phyloP scores from a whole-genome alignment of 2,797 vertebrate genomes.

The Lacerta agilis region DNA sequence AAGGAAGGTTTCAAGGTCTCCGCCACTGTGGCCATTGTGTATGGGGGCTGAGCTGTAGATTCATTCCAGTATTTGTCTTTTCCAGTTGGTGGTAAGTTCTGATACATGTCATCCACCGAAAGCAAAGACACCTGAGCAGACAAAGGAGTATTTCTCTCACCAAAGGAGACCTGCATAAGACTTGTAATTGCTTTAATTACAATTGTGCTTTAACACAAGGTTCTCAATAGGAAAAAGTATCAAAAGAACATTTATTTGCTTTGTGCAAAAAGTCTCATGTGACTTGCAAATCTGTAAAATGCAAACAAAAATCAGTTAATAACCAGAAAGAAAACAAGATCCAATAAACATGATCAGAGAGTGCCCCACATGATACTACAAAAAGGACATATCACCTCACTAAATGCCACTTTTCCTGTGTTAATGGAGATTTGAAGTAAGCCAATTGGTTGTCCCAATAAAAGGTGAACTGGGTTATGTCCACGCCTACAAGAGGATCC shows the following conservation, averaged over 20 bases:
- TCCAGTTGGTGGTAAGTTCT: constrained; percentile 81
- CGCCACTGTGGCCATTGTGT: constrained; percentile 79
- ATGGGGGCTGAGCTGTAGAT: constrained; percentile 78
- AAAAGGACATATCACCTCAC: too few relatives aligned
- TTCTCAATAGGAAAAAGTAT: neutral
- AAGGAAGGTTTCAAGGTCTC: constrained; percentile 83
- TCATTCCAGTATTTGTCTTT: constrained; percentile 90
- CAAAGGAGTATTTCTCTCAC: neutral
- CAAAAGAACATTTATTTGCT: too few relatives aligned
- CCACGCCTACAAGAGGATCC: neutral
- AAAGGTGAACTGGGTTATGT: neutral
- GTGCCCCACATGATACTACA: too few relatives aligned
- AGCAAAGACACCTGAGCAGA: constrained; percentile 86
- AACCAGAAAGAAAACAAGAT: too few relatives aligned
- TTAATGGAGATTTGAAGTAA: neutral
- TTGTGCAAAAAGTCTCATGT: too few relatives aligned
- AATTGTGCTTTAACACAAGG: neutral
- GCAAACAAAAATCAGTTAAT: too few relatives aligned
- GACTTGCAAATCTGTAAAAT: too few relatives aligned
- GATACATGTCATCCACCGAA: constrained; percentile 91
- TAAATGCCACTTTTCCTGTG: too few relatives aligned
- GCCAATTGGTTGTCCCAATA: neutral
- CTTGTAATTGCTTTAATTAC: neutral
- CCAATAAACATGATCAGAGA: too few relatives aligned
- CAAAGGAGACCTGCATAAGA: neutral